Base-by-base conservation (phyloP, 2,797 vertebrate species). In the Melanotaenia boesemani region DNA sequence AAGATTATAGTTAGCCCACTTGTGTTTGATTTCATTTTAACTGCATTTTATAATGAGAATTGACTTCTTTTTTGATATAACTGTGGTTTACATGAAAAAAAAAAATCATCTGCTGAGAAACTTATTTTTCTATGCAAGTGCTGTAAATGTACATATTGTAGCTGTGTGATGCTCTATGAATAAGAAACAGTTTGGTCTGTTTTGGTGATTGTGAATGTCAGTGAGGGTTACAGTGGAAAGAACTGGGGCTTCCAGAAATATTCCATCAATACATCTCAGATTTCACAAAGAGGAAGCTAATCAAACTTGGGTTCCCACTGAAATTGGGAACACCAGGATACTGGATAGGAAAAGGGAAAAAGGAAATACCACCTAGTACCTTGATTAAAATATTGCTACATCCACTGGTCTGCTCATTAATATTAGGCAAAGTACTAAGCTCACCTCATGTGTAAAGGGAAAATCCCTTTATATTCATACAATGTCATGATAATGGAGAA, bases 101-200 rank as follows among this genome's bases (percentile, higher is more conserved):
- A 77, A 80, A 88, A 92, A 91, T 92, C 90, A 91, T 93, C 92
- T 93, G 92, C 93, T 91, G 92, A 93, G 89, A 94, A 92, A 92
- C 87, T 86, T 93, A 93, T 94, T 95, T 94, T 94, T 94, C 94
- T 95, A 95, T 94, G 93, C 94, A 95, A 95, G 88, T 93, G 93
- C 91, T 94, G 91, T 94, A 93, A 87, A 86, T 92, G 92, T 93
- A 92, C 89, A 90, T 92, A 92, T 83, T 90, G 88, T 91, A 92
- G 91, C 86, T 88, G 85, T 88, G 91, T 89, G 85, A 85, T 82
- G 87, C 83, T 88, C 81, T 88, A 72, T 86, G 88, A 90, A 74
- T 80, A 81, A 80, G 85, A 88, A 79, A 77, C 79, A 66, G 82
- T 87, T 63, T 67, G 74, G 86, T 92, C 82, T 84, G 84, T 91